Percentiles rank a stretch among this genome's conserved stretches.
Conservation (phyloP, 2,113 vertebrate genomes). For the Onychostruthus taczanowskii region DNA sequence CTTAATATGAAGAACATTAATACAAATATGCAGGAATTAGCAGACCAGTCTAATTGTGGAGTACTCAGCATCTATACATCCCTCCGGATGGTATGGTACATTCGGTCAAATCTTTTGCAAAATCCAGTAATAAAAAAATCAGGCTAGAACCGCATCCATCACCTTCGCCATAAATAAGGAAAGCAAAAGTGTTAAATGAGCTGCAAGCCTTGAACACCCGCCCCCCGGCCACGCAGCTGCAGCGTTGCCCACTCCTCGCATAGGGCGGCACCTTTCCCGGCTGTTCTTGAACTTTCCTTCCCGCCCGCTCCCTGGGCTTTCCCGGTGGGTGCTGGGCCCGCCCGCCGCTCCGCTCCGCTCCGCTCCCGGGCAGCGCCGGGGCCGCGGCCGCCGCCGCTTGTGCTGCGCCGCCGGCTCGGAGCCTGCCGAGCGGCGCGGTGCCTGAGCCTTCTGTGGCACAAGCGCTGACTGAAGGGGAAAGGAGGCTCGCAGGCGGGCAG, state of each 20-base stretch:
- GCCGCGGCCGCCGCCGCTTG: rapidly evolving
- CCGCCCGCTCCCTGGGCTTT: background rate
- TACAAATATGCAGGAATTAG: background rate
- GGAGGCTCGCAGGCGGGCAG: background rate
- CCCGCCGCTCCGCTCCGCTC: too few relatives aligned
- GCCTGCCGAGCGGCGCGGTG: rapidly evolving
- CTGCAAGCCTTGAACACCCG: background rate
- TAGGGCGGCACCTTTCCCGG: background rate
- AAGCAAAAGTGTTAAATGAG: rapidly evolving
- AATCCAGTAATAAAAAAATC: background rate
- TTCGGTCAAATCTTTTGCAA: background rate
- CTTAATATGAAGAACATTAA: background rate
- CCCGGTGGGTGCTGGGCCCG: background rate
- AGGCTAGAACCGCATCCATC: background rate
- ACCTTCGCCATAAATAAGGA: background rate
- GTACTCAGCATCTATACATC: too few relatives aligned
- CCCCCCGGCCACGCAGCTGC: too few relatives aligned
- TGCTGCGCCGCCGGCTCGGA: rapidly evolving
- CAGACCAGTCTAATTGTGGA: background rate
- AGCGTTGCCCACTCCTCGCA: rapidly evolving
- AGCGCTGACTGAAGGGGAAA: rapidly evolving
- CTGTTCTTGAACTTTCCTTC: background rate
- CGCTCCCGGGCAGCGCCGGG: background rate
- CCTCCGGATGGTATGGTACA: rapidly evolving
- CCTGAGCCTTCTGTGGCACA: rapidly evolving